Percentiles rank a stretch among this genome's conserved stretches.
phyloP scores from a whole-genome alignment of 1,140 invertebrate genomes.

The Drosophila kepulauana region DNA sequence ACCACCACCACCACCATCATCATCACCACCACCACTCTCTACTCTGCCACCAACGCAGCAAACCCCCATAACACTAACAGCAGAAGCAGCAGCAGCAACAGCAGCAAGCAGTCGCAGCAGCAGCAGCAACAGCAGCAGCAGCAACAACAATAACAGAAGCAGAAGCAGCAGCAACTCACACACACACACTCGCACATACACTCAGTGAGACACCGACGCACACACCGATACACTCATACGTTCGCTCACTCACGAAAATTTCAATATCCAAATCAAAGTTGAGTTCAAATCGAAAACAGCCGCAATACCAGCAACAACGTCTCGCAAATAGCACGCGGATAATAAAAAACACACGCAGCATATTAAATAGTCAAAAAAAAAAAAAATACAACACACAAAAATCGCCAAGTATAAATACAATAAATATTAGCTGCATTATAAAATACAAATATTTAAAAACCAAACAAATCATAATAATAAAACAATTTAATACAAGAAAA shows the following conservation, averaged over 20 bases:
- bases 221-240: slow-evolving; percentile 45
- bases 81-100: slow-evolving; percentile 47
- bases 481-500: slow-evolving; percentile 1
- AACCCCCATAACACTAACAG: slow-evolving; percentile 56
- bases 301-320: slow-evolving; percentile 84
- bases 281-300: slow-evolving; percentile 84
- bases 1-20: slow-evolving; percentile 24
- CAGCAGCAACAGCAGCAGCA: slow-evolving; percentile 50
- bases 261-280: slow-evolving; percentile 85
- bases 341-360: slow-evolving; percentile 72
- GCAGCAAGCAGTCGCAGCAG: slow-evolving; percentile 41
- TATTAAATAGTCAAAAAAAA: slow-evolving; percentile 58
- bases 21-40: slow-evolving; percentile 25
- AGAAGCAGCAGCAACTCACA: slow-evolving; percentile 32
- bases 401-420: slow-evolving; percentile 36
- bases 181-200: slow-evolving; percentile 12
- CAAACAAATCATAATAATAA: neutral
- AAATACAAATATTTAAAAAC: slow-evolving; percentile 1
- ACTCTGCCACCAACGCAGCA: slow-evolving; percentile 49
- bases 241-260: slow-evolving; percentile 78
- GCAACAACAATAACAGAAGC: slow-evolving; percentile 47
- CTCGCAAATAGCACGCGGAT: slow-evolving; percentile 78
- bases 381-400: slow-evolving; percentile 31
- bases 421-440: slow-evolving; percentile 12
- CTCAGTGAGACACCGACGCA: slow-evolving; percentile 20